Evolutionary conservation across 53 echinoderm and acorn worm genomes (phyloP), one percentile per base, ranked within the genome.

Genomic region (Echinometra lucunter): DNA sequence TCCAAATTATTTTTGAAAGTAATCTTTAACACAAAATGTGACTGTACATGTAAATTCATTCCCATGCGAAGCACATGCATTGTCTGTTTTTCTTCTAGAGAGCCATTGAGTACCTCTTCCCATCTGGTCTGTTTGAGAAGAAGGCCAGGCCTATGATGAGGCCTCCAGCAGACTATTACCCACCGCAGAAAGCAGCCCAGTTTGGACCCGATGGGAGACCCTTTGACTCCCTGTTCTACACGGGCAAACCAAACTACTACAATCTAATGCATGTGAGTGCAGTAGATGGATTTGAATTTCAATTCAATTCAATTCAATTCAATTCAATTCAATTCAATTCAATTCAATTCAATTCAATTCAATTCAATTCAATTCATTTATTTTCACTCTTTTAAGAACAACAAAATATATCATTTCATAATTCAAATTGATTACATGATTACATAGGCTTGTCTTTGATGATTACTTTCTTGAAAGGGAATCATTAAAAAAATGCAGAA

Each of bases 201-300:
- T 96, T 96, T 95, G 98, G 96, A 7, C 53, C 96, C 15, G 97
- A 98, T 58, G 98, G 98, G 17, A 96, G 98, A 81, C 98, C 98
- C 11, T 96, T 96, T 91, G 95, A 97, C 72, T 82, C 44, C 44
- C 74, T 98, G 27, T 98, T 98, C 95, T 98, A 97, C 96, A 98
- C 98, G 21, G 98, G 97, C 35, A 98, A 98, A 66, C 97, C 98
- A 82, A 98, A 97, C 67, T 98, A 97, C 94, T 98, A 94, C 88
- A 96, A 96, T 47, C 96, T 98, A 2, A 98, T 98, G 98, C 98
- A 98, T 95, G 98, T 98, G 92, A 98, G 98, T 97, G 37, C 44
- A 66, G n/a, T 56, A 9, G 53, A 56, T 53, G 53, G 53, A 53
- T 11, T 53, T 6, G 4, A 47, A 6, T 47, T 6, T 6, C 9